Percentiles rank a stretch among this genome's conserved stretches.
These are phyloP conservation scores for Tolmerus cingulatus DNA, from an alignment of 2,888 invertebrate species.

Conservation along the genomic window DNA sequence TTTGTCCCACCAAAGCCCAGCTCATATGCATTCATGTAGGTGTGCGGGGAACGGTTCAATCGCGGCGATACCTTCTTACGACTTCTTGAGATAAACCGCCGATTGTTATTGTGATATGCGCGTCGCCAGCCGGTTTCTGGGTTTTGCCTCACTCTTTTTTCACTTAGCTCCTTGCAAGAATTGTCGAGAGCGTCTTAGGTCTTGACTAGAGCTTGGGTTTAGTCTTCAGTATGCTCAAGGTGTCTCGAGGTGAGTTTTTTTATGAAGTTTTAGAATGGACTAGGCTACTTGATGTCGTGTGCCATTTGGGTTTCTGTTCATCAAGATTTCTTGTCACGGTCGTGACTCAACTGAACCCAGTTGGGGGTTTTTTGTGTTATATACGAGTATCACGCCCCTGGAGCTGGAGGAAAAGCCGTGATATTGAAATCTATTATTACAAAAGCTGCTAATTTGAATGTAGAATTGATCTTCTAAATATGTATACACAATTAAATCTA, in stretches of 20 bases:
- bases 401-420: not conserved
- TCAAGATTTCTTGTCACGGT: not conserved
- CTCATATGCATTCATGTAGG: not conserved
- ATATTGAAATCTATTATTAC: not conserved
- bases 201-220: not conserved
- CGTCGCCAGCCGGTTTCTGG: not conserved
- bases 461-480: not conserved
- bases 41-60: not conserved
- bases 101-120: not conserved
- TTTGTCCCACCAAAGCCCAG: slow-evolving; percentile 11
- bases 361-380: not conserved
- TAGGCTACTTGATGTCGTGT: not conserved
- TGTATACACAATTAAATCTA: not conserved
- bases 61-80: not conserved
- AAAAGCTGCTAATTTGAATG: not conserved
- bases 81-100: not conserved
- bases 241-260: not conserved
- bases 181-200: not conserved
- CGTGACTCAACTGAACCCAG: not conserved
- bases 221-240: not conserved
- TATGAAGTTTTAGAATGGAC: not conserved
- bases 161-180: not conserved
- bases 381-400: not conserved
- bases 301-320: not conserved
- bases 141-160: not conserved